A percentile compares a stretch with the other conserved stretches of the same genome.
phyloP scores from a whole-genome alignment of 2,888 invertebrate species.

The Nasonovia ribisnigri region DNA sequence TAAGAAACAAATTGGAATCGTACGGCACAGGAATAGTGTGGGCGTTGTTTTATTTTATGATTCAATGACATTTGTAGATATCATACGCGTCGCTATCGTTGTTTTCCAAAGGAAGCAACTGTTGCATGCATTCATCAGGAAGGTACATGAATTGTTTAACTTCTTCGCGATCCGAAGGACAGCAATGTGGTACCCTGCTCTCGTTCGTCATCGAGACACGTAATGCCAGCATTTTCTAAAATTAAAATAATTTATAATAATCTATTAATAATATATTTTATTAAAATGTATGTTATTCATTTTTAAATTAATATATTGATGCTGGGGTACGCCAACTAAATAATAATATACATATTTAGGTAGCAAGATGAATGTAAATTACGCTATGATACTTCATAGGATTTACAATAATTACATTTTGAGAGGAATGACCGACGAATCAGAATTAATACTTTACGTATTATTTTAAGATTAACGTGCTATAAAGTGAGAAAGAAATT shows the following conservation, averaged over 20 bases:
- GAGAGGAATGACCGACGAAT: neutral
- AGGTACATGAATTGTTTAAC: constrained; percentile 77
- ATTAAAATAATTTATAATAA: constrained; percentile 67
- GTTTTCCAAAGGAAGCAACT: constrained; percentile 57
- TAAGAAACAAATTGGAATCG: neutral
- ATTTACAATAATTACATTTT: neutral
- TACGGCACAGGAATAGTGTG: neutral
- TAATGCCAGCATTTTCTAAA: constrained; percentile 69
- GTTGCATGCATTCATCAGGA: constrained; percentile 70
- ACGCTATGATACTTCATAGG: neutral
- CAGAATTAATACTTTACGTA: neutral
- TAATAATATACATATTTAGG: neutral
- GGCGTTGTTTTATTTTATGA: neutral
- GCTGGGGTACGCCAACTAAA: neutral
- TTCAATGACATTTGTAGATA: neutral
- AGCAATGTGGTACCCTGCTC: constrained; percentile 74
- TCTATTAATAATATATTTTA: too few relatives aligned
- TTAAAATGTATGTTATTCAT: neutral
- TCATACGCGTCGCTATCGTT: neutral
- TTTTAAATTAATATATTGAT: neutral
- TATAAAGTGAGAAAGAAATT: neutral
- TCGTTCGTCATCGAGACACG: constrained; percentile 70
- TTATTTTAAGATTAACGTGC: neutral
- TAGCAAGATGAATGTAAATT: neutral
- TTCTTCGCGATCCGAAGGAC: constrained; percentile 78